phyloP scores from a whole-genome alignment of 2,113 vertebrate species.

The Anhinga anhinga region DNA sequence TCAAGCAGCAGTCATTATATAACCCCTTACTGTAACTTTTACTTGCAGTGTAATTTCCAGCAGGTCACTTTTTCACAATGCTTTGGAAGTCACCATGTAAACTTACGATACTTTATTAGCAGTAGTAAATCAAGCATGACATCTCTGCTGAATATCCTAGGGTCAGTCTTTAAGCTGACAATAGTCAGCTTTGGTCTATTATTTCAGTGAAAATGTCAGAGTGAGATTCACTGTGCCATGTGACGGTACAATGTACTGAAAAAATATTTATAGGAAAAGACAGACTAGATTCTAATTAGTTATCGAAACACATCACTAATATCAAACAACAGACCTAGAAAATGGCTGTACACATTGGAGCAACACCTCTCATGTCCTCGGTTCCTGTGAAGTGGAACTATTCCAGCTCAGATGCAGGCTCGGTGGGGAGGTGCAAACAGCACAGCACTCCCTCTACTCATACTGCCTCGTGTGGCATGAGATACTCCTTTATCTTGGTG shows the following conservation, averaged over 20 bases:
- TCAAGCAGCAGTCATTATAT: not conserved
- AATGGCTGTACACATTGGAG: not conserved
- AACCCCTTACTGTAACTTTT: not conserved
- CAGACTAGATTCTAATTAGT: not conserved
- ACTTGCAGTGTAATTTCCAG: not conserved
- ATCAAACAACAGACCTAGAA: not conserved
- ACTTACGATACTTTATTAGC: not conserved
- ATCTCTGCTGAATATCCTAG: not conserved
- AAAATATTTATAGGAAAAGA: not conserved
- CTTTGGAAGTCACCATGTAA: not conserved
- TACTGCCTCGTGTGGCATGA: not conserved
- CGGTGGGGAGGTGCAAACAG: accelerated
- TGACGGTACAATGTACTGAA: not conserved
- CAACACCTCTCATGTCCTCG: not conserved
- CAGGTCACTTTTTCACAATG: not conserved
- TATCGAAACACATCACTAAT: not conserved
- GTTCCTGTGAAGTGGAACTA: not conserved
- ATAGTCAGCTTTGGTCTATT: not conserved
- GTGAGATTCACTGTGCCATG: not conserved
- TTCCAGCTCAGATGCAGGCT: not conserved
- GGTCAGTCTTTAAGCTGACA: not conserved
- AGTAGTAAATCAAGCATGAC: not conserved
- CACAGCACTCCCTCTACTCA: not conserved
- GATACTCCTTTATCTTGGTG: not conserved
- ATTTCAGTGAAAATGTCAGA: not conserved